Base-by-base conservation (phyloP, 2,113 vertebrate species). In the Lutjanus erythropterus region DNA sequence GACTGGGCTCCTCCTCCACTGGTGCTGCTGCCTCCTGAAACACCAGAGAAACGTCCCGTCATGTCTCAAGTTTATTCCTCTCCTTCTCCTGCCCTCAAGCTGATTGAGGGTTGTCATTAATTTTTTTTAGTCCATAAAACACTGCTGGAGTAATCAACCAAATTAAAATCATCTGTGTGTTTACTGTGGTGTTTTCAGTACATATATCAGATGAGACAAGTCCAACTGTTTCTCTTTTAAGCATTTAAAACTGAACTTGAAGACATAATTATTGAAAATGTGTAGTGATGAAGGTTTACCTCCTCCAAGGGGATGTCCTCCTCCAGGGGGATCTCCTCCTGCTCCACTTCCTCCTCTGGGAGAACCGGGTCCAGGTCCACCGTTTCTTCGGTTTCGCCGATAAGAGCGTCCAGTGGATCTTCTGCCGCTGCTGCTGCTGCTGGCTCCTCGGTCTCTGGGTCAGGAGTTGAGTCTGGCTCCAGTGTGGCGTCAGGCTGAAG, bases 301-400 rank as follows among this genome's bases (percentile, higher is more conserved):
- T 89, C 89, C 19, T 88, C 79, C 29, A 91, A 68, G 8, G 76
- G 79, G 44, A 93, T 91, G 47, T 95, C 92, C 58, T 97, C 96
- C 35, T 96, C 95, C n/a, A n/a, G n/a, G n/a, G n/a, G n/a, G n/a
- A n/a, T n/a, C 83, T 95, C 94, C 47, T 95, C 92, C 59, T 97
- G 95, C 84, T 95, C 94, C 12, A 12, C 89, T 37, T 96, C 95
- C 79, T 95, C 94, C 86, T 94, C 83, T 23, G 68, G 76, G 55
- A 69, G 52, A 56, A 29, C 77, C 86, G 80, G 41, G 3, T 95
- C 92, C 75, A 92, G 41, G 3, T 95, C 92, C 75, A 92, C 73
- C 0, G 71, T 87, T 33, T 81, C 91, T 44, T 90, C 88, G 82
- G 90, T 60, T 58, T 86, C 66, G 1, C 14, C 15, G 5, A 10